Percentiles rank a stretch among this genome's conserved stretches.
These are phyloP conservation scores for Dione juno DNA, from an alignment of 2,888 invertebrate genomes.

Conservation along the genomic window DNA sequence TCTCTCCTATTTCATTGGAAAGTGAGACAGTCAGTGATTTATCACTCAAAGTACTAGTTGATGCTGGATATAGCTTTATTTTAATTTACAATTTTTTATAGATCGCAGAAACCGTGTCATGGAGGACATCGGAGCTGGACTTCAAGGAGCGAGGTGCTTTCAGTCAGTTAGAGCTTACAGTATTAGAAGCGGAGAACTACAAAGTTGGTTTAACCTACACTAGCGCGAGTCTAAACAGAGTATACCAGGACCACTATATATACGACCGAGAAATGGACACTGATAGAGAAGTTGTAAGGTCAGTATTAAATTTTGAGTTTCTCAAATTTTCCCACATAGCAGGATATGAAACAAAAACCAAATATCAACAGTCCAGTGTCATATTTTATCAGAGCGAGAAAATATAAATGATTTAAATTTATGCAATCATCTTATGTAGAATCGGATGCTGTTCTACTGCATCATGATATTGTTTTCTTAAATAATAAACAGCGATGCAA, in stretches of 20 bases:
- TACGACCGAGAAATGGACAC: conserved; percentile 61
- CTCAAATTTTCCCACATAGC: not conserved
- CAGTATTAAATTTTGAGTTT: conserved; percentile 32
- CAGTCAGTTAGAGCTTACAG: conserved; percentile 71
- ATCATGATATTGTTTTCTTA: too few species aligned
- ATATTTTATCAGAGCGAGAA: too few species aligned
- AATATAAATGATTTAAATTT: too few species aligned
- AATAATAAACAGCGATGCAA: too few species aligned
- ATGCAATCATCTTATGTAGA: too few species aligned
- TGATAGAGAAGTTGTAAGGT: conserved; percentile 63
- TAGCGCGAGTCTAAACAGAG: conserved; percentile 63
- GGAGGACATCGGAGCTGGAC: conserved; percentile 64
- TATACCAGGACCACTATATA: conserved; percentile 65
- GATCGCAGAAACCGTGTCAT: conserved; percentile 75
- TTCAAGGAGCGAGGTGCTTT: conserved; percentile 74
- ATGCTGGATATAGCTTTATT: too few species aligned
- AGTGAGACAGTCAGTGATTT: too few species aligned
- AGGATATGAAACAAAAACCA: too few species aligned
- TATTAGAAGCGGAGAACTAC: conserved; percentile 70
- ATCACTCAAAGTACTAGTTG: too few species aligned
- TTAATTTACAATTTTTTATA: too few species aligned
- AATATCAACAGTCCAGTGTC: too few species aligned
- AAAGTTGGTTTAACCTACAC: conserved; percentile 70
- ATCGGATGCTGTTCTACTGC: too few species aligned
- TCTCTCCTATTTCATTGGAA: not conserved